Conservation (phyloP, 2,888 invertebrate species). For the Diloba caeruleocephala region DNA sequence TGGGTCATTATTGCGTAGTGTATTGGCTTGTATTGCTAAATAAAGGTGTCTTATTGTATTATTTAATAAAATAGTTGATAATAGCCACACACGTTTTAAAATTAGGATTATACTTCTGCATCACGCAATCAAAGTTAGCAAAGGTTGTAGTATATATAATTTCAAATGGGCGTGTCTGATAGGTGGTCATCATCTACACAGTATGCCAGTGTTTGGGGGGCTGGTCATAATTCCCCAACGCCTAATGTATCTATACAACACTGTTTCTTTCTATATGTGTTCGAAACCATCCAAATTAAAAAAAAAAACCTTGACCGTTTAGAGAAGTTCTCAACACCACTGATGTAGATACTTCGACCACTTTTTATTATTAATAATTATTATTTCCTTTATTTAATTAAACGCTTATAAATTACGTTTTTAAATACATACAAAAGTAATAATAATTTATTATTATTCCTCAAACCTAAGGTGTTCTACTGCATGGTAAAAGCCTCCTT, state of each 20-base stretch:
- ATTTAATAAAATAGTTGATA: background rate
- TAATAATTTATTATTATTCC: no score
- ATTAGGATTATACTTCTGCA: conserved; percentile 49
- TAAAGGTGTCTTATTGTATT: background rate
- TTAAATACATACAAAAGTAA: no score
- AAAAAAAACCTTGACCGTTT: conserved; percentile 84
- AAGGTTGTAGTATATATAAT: conserved; percentile 12
- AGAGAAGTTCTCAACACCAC: conserved; percentile 84
- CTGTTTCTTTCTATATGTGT: conserved; percentile 75
- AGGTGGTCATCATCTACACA: conserved; percentile 81
- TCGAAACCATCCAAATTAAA: conserved; percentile 66
- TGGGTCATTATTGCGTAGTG: rapidly evolving
- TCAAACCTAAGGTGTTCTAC: no score
- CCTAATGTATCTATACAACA: conserved; percentile 70
- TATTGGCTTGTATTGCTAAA: background rate
- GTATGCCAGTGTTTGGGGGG: conserved; percentile 76
- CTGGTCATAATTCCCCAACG: conserved; percentile 71
- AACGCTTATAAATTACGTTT: background rate
- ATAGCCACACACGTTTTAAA: background rate
- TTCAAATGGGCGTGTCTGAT: background rate
- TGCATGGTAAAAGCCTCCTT: no score
- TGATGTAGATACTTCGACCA: conserved; percentile 79
- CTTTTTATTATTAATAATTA: conserved; percentile 58
- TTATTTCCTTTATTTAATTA: background rate
- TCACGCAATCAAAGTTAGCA: conserved; percentile 67